Conservation (phyloP, 2,888 invertebrate species). For the Scaptodrosophila latifasciaeformis region DNA sequence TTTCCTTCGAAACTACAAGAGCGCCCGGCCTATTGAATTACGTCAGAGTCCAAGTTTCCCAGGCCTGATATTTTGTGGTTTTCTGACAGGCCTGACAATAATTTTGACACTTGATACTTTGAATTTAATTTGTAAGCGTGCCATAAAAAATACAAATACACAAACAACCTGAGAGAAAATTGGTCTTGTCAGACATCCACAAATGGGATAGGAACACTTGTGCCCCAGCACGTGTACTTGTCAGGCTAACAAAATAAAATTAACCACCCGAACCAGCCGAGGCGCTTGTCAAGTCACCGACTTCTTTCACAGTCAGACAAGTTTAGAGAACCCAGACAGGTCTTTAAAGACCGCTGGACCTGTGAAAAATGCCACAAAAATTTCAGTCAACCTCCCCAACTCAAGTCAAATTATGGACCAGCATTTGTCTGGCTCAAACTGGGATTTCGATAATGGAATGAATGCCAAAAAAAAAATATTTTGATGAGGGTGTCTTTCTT, state of each 20-base stretch:
- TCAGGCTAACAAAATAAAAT: slow-evolving; percentile 62
- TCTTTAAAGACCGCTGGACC: slow-evolving; percentile 32
- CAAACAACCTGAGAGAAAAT: slow-evolving; percentile 28
- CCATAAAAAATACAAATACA: slow-evolving; percentile 9
- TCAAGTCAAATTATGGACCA: slow-evolving; percentile 5
- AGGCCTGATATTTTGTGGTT: neutral
- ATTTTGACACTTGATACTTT: slow-evolving; percentile 72
- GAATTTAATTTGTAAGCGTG: slow-evolving; percentile 62
- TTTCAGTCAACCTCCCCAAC: neutral
- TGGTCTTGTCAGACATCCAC: slow-evolving; percentile 52
- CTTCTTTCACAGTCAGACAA: slow-evolving; percentile 5
- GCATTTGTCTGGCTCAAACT: slow-evolving; percentile 44
- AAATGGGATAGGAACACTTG: slow-evolving; percentile 61
- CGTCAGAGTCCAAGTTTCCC: neutral
- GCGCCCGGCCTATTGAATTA: neutral
- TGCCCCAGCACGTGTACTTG: slow-evolving; percentile 70
- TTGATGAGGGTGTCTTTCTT: slow-evolving; percentile 65
- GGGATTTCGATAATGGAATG: slow-evolving; percentile 69
- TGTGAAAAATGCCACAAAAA: slow-evolving; percentile 18
- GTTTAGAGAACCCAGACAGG: slow-evolving; percentile 19
- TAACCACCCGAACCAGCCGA: slow-evolving; percentile 12
- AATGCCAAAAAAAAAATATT: slow-evolving; percentile 70
- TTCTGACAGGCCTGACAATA: slow-evolving; percentile 20
- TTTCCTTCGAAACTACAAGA: slow-evolving; percentile 5
- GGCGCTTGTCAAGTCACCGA: slow-evolving; percentile 12